phyloP scores from a whole-genome alignment of 2,113 vertebrate genomes.

The Nettapus auritus region DNA sequence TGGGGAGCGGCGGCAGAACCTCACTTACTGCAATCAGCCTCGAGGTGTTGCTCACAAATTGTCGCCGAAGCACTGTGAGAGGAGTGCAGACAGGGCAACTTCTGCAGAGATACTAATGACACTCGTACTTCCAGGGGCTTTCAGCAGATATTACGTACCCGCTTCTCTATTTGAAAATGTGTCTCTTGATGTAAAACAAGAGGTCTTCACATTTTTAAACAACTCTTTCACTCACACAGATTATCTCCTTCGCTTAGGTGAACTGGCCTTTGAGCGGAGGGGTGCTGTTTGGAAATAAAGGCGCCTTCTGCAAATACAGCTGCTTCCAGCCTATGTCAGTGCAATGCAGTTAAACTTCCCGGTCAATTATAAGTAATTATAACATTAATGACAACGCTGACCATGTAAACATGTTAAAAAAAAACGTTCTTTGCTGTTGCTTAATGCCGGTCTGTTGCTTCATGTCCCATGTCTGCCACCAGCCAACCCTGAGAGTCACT shows the following conservation, averaged over 20 bases:
- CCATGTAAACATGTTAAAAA: neutral
- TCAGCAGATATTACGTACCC: neutral
- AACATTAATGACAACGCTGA: neutral
- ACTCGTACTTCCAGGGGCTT: neutral
- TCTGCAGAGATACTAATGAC: neutral
- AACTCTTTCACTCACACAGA: neutral
- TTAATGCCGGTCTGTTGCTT: neutral
- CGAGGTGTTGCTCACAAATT: neutral
- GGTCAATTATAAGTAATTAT: neutral
- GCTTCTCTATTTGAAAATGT: neutral
- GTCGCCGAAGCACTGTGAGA: slow-evolving; percentile 8
- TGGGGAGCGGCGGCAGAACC: neutral
- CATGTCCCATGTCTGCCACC: neutral
- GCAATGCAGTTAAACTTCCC: neutral
- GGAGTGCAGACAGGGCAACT: slow-evolving; percentile 25
- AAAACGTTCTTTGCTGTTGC: neutral
- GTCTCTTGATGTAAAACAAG: neutral
- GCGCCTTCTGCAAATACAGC: neutral
- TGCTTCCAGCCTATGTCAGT: neutral
- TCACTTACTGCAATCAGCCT: neutral
- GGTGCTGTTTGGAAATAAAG: neutral
- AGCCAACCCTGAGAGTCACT: neutral
- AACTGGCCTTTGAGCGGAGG: accelerated
- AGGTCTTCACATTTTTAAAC: neutral
- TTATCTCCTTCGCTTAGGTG: neutral